These are phyloP conservation scores for Champsocephalus esox DNA, from an alignment of 2,797 vertebrate genomes.

Conservation along the genomic window DNA sequence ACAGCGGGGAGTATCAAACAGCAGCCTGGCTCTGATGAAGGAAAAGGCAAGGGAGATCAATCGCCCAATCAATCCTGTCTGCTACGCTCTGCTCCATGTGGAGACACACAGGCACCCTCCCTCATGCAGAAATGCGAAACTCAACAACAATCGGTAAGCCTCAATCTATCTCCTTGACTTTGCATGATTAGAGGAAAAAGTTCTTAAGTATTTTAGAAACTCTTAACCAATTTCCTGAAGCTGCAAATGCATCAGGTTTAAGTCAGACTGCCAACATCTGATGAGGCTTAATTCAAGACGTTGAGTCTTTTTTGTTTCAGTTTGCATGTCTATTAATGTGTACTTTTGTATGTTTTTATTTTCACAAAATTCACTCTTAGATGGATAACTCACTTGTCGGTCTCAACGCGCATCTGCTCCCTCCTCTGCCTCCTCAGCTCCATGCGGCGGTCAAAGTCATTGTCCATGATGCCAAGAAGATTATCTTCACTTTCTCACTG, in stretches of 20 bases:
- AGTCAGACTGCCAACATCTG: slow-evolving; percentile 26
- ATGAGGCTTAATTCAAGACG: slow-evolving; percentile 21
- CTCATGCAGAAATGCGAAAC: not conserved
- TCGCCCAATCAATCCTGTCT: slow-evolving; percentile 49
- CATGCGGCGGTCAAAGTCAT: slow-evolving; percentile 96
- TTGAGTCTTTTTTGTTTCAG: not conserved
- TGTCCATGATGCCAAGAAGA: slow-evolving; percentile 88
- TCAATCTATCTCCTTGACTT: slow-evolving; percentile 11
- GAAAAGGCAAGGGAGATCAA: slow-evolving; percentile 40
- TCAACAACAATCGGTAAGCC: slow-evolving; percentile 12
- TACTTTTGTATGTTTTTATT: not conserved
- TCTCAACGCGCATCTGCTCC: slow-evolving; percentile 94
- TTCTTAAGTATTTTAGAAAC: not conserved
- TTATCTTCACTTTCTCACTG: slow-evolving; percentile 68
- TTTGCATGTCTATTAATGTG: not conserved
- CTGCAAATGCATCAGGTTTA: not conserved
- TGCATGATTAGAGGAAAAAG: slow-evolving; percentile 1
- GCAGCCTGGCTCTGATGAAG: slow-evolving; percentile 36
- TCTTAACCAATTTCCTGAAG: not conserved
- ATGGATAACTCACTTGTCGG: slow-evolving; percentile 88
- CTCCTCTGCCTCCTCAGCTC: slow-evolving; percentile 97
- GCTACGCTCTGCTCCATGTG: slow-evolving; percentile 13
- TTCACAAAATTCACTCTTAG: not conserved
- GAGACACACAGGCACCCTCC: slow-evolving; percentile 3
- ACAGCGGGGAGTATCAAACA: slow-evolving; percentile 13